These are phyloP conservation scores for Martes martes DNA, from an alignment of 2,113 vertebrate species.

Conservation along the genomic window DNA sequence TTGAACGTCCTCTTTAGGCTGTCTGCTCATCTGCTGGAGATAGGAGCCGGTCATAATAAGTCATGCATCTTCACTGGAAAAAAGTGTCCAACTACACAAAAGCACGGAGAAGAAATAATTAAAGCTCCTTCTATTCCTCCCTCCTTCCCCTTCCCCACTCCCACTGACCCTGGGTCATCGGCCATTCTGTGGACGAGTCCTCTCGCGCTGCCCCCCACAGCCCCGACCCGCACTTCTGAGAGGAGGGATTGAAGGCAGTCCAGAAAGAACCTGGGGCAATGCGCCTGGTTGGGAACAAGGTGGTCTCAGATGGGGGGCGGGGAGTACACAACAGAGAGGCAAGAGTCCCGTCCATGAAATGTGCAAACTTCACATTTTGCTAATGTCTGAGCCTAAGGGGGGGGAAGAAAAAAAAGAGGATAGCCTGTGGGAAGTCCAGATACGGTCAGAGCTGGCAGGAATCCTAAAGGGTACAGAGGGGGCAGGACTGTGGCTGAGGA, in stretches of 20 bases:
- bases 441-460: background rate
- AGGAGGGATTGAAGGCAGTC: background rate
- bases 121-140: background rate
- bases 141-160: background rate
- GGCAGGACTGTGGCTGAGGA: background rate
- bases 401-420: background rate
- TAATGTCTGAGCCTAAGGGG: background rate
- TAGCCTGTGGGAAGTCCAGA: background rate
- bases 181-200: too few species aligned
- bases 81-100: background rate
- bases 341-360: background rate
- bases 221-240: background rate
- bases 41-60: background rate
- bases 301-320: too few species aligned
- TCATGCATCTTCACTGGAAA: background rate
- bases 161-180: background rate
- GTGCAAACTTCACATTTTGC: background rate
- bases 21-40: background rate
- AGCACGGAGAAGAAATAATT: background rate
- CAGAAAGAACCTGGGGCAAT: background rate
- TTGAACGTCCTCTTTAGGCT: background rate
- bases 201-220: fast-evolving
- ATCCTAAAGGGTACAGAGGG: background rate
- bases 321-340: background rate
- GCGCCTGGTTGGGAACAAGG: background rate